phyloP scores from a whole-genome alignment of 1,140 invertebrate species.

The Pantala flavescens region DNA sequence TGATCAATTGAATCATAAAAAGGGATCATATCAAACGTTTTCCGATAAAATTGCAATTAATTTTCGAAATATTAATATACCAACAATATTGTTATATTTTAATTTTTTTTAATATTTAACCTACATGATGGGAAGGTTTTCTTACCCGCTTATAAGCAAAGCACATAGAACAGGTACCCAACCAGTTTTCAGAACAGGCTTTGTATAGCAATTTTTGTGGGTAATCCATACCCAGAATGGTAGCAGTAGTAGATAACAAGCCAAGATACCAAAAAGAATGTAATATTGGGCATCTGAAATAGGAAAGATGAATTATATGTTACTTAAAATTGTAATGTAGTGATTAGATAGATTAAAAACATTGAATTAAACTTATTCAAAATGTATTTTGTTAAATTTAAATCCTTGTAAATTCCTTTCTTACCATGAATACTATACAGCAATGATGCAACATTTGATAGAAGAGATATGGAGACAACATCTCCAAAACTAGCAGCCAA shows the following conservation, averaged over 20 bases:
- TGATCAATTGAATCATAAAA: too few species aligned
- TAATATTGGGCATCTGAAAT: not conserved
- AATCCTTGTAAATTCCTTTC: not conserved
- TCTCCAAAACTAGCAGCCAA: slow-evolving; percentile 92
- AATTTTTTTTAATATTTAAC: too few species aligned
- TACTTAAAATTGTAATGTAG: not conserved
- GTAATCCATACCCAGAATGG: slow-evolving; percentile 71
- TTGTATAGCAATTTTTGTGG: slow-evolving; percentile 65
- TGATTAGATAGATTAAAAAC: not conserved
- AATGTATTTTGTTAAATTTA: not conserved
- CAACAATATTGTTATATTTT: too few species aligned
- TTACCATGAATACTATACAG: slow-evolving; percentile 53
- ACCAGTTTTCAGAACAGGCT: slow-evolving; percentile 62
- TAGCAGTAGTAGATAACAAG: slow-evolving; percentile 52
- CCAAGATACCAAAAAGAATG: not conserved
- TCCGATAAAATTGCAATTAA: too few species aligned
- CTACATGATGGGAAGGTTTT: slow-evolving; percentile 16
- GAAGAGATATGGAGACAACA: slow-evolving; percentile 72
- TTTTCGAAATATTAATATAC: too few species aligned
- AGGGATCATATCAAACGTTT: too few species aligned
- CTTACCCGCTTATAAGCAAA: slow-evolving; percentile 76
- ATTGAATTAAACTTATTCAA: too few species aligned
- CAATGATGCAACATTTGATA: slow-evolving; percentile 63
- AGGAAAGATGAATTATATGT: not conserved
- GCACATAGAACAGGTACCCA: slow-evolving; percentile 80